Evolutionary conservation across 23 tunicate genomes (phyloP), one percentile per base, ranked within the genome.

Genomic region (Styela clava): DNA sequence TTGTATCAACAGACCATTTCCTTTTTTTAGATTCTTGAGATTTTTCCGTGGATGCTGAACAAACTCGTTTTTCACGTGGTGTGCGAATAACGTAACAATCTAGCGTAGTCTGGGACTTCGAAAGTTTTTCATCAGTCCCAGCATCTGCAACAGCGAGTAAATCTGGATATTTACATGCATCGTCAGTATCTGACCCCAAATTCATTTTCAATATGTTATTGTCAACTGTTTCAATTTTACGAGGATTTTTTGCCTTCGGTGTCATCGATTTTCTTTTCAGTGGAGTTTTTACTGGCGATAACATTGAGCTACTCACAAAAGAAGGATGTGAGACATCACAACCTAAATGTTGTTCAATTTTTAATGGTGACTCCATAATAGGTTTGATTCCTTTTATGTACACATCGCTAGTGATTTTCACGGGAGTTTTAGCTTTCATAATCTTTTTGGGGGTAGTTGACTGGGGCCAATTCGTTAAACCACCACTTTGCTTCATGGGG

Each of bases 71-170:
- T 7, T 44, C 56, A 24, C 86, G 68, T 1, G 92, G 92, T 29
- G 92, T 88, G 5, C 92, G 84, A 29, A 78, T 62, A 36, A 88
- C 84, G 64, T 64, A 88, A 25, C 69, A 35, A 51, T 88, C 92
- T 2, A 88, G 35, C 0, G 92, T 67, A 16, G 30, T 22, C 2
- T 25, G 1, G 0, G 71, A 25, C 22, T 67, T 67, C 0, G 71
- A 22, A 19, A 25, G 30, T 67, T 25, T 22, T 18, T 16, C 24
- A 67, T 1, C 31, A n/a, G 0, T 16, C 24, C 16, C 71, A 0
- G 19, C 2, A 25, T 22, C 71, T 67, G 71, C 71, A 67, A 29
- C 31, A 29, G 31, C 31, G 16, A 67, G 30, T 67, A 27, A 27
- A 67, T 67, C 71, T 67, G 30, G 71, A 67, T 67, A 44, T 7